Base-by-base conservation (phyloP, 2,888 invertebrate species). In the Cryptophagus acutangulus region DNA sequence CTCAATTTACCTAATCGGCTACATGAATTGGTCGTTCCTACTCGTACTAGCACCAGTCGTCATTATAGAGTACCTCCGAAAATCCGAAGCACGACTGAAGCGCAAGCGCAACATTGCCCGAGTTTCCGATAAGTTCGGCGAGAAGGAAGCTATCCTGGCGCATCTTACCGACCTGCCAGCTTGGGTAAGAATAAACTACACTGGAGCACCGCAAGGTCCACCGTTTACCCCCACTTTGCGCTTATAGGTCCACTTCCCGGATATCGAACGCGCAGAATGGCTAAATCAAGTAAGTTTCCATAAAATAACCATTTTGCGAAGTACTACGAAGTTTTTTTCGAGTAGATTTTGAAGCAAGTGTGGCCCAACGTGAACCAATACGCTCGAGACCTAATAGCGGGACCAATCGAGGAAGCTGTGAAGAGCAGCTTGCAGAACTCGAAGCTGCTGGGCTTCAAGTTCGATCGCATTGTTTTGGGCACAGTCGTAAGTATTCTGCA, bases 331-430 rank as follows among this genome's bases (percentile, higher is more conserved):
- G 6, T 20, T 20, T 16, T 16, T 5, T 31, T 66, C 71, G 6
- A 4, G n/a, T 59, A 88, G 87, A 84, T 89, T 36, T 66, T 88
- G 2, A 79, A 84, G 36, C 92, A 93, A 76, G 77, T 93, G 36
- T 99, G 97, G 97, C 95, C 96, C 1, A 91, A 89, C 67, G 87
- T 97, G 45, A 95, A 94, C 62, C 84, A 87, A 52, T 97, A 84
- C 69, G 87, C 87, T 0, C 80, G 86, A 53, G 81, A 78, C 44
- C 71, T 96, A 36, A 77, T 96, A 40, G 86, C 86, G 61, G 84
- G 87, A 36, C 76, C 79, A 9, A 87, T 97, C 47, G 90, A 95
- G 66, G 90, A 91, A 4, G 82, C 81, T 12, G 81, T 91, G 33
- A 79, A 84, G 5, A 77, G 82, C 57, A 87, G 85, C 50, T 72